Evolutionary conservation across 1,140 invertebrate genomes (phyloP).

Genomic region (Cydia splendana): DNA sequence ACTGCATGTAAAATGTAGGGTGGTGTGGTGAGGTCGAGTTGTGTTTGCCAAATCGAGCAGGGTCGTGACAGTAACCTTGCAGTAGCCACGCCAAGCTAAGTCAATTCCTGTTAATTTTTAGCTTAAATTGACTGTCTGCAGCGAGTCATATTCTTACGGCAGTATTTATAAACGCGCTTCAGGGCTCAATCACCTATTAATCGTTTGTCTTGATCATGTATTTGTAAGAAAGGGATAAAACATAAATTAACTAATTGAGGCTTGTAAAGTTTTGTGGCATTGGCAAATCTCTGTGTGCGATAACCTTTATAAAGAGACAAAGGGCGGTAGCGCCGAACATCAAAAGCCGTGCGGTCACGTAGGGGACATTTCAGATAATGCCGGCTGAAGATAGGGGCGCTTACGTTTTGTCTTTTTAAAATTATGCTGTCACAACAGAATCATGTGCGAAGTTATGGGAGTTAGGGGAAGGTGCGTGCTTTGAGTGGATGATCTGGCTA

Average conservation of each 20-base stretch:
- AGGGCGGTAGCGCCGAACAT: slow-evolving; percentile 65
- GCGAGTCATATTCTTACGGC: no score
- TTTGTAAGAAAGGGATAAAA: no score
- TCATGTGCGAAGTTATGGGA: slow-evolving; percentile 58
- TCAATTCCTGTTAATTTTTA: no score
- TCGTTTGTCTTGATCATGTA: no score
- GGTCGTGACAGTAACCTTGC: no score
- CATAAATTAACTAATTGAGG: no score
- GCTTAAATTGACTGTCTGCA: background rate
- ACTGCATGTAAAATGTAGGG: no score
- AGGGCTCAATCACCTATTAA: no score
- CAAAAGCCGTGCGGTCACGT: slow-evolving; percentile 72
- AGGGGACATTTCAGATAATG: slow-evolving; percentile 69
- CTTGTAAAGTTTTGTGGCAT: background rate
- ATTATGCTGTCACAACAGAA: slow-evolving; percentile 58
- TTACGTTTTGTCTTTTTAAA: slow-evolving; percentile 70
- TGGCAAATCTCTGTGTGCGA: slow-evolving; percentile 39
- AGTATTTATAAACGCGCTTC: background rate
- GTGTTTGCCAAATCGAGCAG: no score
- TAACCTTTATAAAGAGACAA: slow-evolving; percentile 68
- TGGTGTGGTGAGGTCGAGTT: no score
- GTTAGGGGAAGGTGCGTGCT: slow-evolving; percentile 47
- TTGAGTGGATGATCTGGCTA: slow-evolving; percentile 52
- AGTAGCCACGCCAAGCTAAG: no score
- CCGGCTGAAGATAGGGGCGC: slow-evolving; percentile 66